Evolutionary conservation across 2,797 vertebrate species (phyloP).

Genomic region (Tarsius wallacei): DNA sequence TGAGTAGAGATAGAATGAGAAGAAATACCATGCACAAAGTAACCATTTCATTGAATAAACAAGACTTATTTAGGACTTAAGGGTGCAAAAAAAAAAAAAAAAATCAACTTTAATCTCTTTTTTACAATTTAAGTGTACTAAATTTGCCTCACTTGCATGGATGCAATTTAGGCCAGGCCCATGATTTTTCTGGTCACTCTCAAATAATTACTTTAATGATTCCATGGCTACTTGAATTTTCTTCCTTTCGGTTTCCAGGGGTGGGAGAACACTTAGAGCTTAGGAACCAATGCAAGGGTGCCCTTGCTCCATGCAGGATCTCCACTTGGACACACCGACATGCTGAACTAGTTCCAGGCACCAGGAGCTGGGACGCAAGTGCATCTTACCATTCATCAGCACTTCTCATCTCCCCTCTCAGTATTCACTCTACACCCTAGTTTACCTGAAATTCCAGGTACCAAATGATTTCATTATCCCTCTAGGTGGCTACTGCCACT

Average conservation of each 20-base stretch:
- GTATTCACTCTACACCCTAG: background rate
- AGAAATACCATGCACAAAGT: background rate
- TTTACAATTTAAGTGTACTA: background rate
- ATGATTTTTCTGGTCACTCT: conserved; percentile 41
- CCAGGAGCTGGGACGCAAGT: no score
- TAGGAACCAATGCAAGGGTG: background rate
- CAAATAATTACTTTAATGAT: conserved; percentile 14
- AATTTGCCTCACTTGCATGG: background rate
- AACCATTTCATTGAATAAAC: background rate
- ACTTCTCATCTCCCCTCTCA: background rate
- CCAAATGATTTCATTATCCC: background rate
- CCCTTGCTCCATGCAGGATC: background rate
- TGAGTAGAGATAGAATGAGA: background rate
- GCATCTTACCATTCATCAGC: background rate
- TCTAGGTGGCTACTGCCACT: background rate
- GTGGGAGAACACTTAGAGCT: background rate
- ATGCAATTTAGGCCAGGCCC: background rate
- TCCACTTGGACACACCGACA: background rate
- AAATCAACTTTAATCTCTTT: background rate
- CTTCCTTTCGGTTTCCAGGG: background rate
- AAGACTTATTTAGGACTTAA: background rate
- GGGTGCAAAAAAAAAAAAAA: background rate
- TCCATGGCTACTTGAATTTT: background rate
- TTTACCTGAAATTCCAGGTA: background rate
- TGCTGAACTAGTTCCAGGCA: background rate